A percentile compares a stretch with the other conserved stretches of the same genome.
Evolutionary conservation across 2,113 vertebrate species (phyloP).

Genomic region (Poeciliopsis turrubarensis): DNA sequence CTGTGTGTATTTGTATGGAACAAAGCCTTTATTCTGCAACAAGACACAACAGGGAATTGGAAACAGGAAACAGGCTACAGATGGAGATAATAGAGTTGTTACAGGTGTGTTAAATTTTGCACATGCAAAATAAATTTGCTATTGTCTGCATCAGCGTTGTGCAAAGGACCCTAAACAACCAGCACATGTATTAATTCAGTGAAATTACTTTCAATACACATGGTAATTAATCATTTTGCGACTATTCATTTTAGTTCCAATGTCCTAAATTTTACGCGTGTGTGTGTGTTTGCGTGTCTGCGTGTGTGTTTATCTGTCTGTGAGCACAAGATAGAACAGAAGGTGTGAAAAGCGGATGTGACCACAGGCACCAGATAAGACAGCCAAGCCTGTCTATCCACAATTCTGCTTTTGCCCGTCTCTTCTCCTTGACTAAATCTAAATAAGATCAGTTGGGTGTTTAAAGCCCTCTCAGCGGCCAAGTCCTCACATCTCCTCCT

Average conservation of each 20-base stretch:
- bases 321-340: slow-evolving; percentile 49
- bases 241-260: slow-evolving; percentile 41
- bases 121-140: slow-evolving; percentile 21
- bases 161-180: slow-evolving; percentile 21
- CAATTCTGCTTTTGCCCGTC: slow-evolving; percentile 29
- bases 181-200: slow-evolving; percentile 47
- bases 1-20: slow-evolving; percentile 44
- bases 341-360: slow-evolving; percentile 67
- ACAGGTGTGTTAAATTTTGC: slow-evolving; percentile 64
- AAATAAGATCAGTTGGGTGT: slow-evolving; percentile 68
- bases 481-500: slow-evolving; percentile 41
- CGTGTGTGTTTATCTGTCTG: slow-evolving; percentile 27
- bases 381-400: slow-evolving; percentile 54
- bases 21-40: slow-evolving; percentile 51
- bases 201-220: slow-evolving; percentile 45
- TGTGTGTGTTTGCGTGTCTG: slow-evolving; percentile 1
- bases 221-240: slow-evolving; percentile 63
- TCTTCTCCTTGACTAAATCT: slow-evolving; percentile 57
- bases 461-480: slow-evolving; percentile 51
- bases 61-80: slow-evolving; percentile 38
- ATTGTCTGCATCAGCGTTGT: slow-evolving; percentile 35
- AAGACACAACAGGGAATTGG: slow-evolving; percentile 39
- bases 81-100: slow-evolving; percentile 47
- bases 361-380: slow-evolving; percentile 67
- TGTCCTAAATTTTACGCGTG: slow-evolving; percentile 28